Conservation (phyloP, 2,797 vertebrate genomes). For the Arnoldichthys spilopterus region DNA sequence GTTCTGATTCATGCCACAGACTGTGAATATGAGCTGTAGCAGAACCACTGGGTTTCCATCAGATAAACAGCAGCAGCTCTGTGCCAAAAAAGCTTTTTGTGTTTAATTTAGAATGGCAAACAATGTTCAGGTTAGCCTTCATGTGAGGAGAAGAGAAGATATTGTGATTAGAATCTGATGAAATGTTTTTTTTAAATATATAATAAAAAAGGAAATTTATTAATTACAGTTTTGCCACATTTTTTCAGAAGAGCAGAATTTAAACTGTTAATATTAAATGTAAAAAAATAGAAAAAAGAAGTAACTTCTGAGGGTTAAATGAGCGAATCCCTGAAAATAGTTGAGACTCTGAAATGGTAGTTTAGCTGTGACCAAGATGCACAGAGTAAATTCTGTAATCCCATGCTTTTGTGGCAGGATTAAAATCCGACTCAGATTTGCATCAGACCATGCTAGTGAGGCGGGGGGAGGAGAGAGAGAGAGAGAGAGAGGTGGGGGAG, state of each 20-base stretch:
- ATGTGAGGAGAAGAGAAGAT: not conserved
- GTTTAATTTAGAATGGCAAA: no score
- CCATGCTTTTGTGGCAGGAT: slow-evolving; percentile 67
- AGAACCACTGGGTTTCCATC: no score
- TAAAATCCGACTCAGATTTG: slow-evolving; percentile 68
- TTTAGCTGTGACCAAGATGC: slow-evolving; percentile 15
- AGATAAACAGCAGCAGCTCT: no score
- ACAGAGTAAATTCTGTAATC: slow-evolving; percentile 67
- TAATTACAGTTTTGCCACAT: no score
- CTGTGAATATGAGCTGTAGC: no score
- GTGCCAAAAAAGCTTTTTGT: no score
- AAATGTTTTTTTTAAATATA: no score
- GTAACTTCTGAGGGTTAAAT: no score
- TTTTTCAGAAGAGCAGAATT: not conserved
- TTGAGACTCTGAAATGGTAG: not conserved
- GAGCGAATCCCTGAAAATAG: slow-evolving; percentile 6
- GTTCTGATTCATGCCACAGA: no score
- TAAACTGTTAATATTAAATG: no score
- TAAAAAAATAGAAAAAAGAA: not conserved
- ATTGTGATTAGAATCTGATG: not conserved
- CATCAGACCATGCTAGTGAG: slow-evolving; percentile 63
- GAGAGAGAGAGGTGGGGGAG: slow-evolving; percentile 47
- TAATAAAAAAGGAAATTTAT: no score
- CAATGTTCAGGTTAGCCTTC: no score
- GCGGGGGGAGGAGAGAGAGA: not conserved